Base-by-base conservation (phyloP, 2,797 vertebrate species). In the Philypnodon macrostomus region DNA sequence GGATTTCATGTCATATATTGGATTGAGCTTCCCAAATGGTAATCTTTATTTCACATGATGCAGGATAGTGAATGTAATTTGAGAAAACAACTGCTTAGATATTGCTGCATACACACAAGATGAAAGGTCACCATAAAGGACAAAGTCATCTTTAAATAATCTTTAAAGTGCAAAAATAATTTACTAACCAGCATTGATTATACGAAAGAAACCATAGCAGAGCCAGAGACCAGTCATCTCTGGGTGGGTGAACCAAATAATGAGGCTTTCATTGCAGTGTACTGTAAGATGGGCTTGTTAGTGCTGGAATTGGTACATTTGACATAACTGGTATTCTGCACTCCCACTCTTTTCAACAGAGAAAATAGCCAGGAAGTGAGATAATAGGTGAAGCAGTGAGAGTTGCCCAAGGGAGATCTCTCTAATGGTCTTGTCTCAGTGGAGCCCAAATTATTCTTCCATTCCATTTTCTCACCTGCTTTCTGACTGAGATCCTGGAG, bases 391-490 rank as follows among this genome's bases (percentile, higher is more conserved):
- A 67, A 73, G 65, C 60, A 78, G 65, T 65, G 49, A 61, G 58
- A 63, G 42, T 15, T 4, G 69, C 77, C 75, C 33, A 53, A 64
- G 47, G 76, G 71, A 71, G 63, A 69, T 65, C 52, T 38, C 34
- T 51, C 34, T 74, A 75, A 81, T 72, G 55, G 58, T 57, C 51
- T 30, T 29, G 34, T 44, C 57, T 63, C 66, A 52, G 51, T 24
- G 46, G 60, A 70, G 41, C 73, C 48, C 59, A 59, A 67, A 80
- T 83, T 76, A 81, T 71, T 68, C 76, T 70, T 70, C 50, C 56
- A 53, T 50, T 70, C 59, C 31, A 66, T 79, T 63, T 67, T 34
- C 52, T 74, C 65, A 81, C 68, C 69, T 70, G 67, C 31, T 41
- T 53, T 66, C 30, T 26, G 21, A 14, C 56, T 37, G 50, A 58